Percentiles rank a stretch among this genome's conserved stretches.
phyloP scores from a whole-genome alignment of 2,888 invertebrate species.

The Lingula anatina region DNA sequence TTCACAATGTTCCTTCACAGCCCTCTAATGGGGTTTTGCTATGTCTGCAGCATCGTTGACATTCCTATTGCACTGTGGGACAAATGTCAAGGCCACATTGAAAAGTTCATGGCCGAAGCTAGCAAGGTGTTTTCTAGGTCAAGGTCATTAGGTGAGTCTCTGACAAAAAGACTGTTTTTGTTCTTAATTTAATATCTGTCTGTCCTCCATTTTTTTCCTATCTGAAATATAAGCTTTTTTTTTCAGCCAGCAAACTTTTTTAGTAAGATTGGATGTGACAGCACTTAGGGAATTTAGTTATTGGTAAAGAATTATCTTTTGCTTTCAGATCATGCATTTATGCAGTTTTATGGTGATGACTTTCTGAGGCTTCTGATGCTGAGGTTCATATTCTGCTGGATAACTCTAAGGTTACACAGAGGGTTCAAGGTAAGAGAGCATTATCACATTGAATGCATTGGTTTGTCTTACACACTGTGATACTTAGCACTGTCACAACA shows the following conservation, averaged over 20 bases:
- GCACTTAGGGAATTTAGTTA: too few relatives aligned
- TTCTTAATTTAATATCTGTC: too few relatives aligned
- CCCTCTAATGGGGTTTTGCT: constrained; percentile 86
- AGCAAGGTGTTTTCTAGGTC: constrained; percentile 76
- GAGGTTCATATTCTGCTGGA: constrained; percentile 90
- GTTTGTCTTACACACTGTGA: too few relatives aligned
- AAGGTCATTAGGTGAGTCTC: constrained; percentile 72
- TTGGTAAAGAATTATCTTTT: too few relatives aligned
- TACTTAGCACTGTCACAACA: too few relatives aligned
- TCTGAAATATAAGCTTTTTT: too few relatives aligned
- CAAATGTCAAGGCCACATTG: constrained; percentile 78
- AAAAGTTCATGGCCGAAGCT: constrained; percentile 84
- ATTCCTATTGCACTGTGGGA: constrained; percentile 86
- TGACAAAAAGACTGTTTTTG: too few relatives aligned
- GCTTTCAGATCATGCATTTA: constrained; percentile 53
- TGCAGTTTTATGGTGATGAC: constrained; percentile 91
- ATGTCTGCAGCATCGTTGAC: constrained; percentile 81
- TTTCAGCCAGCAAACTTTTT: too few relatives aligned
- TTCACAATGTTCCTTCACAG: constrained; percentile 94
- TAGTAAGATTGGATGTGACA: too few relatives aligned
- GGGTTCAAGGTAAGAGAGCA: constrained; percentile 58
- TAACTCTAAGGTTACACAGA: constrained; percentile 81
- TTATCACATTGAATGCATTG: too few relatives aligned
- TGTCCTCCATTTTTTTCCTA: too few relatives aligned
- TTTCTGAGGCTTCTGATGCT: constrained; percentile 82